A percentile compares a stretch with the other conserved stretches of the same genome.
Evolutionary conservation across 2,888 invertebrate species (phyloP).

Genomic region (Linnaemya tessellans): DNA sequence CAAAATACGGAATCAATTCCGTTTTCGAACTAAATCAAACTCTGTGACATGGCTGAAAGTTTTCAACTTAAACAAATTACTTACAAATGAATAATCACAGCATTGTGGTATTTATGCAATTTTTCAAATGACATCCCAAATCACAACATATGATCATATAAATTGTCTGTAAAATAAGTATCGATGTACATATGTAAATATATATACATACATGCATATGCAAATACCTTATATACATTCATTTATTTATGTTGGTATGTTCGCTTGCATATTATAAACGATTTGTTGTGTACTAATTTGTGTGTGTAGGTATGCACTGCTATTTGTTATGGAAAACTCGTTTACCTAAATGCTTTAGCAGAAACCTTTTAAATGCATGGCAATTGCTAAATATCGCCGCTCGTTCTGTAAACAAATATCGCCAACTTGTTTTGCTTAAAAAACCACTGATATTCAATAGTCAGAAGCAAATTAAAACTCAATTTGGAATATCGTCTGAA

Average conservation of each 20-base stretch:
- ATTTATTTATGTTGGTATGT: too few relatives aligned
- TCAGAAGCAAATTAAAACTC: background rate
- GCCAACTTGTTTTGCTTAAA: conserved; percentile 15
- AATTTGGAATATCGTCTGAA: background rate
- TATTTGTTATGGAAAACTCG: conserved; percentile 5
- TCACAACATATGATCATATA: too few relatives aligned
- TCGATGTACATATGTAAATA: too few relatives aligned
- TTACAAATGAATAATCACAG: too few relatives aligned
- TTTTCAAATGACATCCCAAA: too few relatives aligned
- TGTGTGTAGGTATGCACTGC: background rate
- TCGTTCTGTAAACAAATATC: conserved; percentile 9
- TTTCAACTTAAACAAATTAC: background rate
- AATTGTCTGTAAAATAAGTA: too few relatives aligned
- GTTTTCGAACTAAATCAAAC: too few relatives aligned
- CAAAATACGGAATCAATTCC: too few relatives aligned
- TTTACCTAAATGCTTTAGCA: conserved; percentile 21
- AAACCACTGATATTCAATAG: conserved; percentile 31
- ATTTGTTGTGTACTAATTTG: background rate
- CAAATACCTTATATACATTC: too few relatives aligned
- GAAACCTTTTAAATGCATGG: conserved; percentile 52
- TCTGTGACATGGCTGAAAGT: too few relatives aligned
- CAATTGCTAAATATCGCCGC: conserved; percentile 12
- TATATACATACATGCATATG: background rate
- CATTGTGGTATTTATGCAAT: too few relatives aligned
- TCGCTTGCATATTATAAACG: background rate